phyloP scores from a whole-genome alignment of 2,888 invertebrate genomes.

The Pristionchus arcanus region DNA sequence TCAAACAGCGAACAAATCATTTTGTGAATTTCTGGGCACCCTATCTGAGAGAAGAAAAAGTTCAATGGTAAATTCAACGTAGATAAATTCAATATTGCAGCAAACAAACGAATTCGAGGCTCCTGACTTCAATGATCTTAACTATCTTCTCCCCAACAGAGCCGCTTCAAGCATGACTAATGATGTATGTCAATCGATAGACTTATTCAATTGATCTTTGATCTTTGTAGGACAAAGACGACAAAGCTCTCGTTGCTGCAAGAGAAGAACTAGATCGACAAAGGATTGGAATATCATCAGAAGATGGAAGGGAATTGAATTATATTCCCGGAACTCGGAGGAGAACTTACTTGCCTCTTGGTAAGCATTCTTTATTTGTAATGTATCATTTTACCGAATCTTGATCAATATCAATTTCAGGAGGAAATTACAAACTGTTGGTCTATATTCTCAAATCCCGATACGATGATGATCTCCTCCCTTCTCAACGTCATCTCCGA shows the following conservation, averaged over 20 bases:
- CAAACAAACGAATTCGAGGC: neutral
- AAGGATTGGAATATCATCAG: neutral
- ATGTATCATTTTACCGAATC: too few relatives aligned
- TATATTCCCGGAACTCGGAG: neutral
- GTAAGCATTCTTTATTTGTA: too few relatives aligned
- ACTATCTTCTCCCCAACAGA: neutral
- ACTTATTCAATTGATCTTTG: neutral
- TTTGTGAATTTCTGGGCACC: too few relatives aligned
- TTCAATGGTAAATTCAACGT: too few relatives aligned
- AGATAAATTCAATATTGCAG: neutral
- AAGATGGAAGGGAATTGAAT: neutral
- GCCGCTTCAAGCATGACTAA: neutral
- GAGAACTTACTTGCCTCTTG: neutral
- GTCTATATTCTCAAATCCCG: neutral
- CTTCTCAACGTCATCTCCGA: slow-evolving; percentile 6
- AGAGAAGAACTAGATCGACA: neutral
- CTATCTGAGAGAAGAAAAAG: too few relatives aligned
- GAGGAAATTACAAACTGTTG: neutral
- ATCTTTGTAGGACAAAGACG: neutral
- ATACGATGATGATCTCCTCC: slow-evolving; percentile 31
- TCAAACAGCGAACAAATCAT: too few relatives aligned
- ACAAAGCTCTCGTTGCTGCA: neutral
- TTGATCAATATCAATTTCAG: neutral
- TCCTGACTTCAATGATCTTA: neutral
- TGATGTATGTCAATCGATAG: neutral